A percentile compares a stretch with the other conserved stretches of the same genome.
Conservation (phyloP, 2,888 invertebrate species). For the Creontiades dilutus region DNA sequence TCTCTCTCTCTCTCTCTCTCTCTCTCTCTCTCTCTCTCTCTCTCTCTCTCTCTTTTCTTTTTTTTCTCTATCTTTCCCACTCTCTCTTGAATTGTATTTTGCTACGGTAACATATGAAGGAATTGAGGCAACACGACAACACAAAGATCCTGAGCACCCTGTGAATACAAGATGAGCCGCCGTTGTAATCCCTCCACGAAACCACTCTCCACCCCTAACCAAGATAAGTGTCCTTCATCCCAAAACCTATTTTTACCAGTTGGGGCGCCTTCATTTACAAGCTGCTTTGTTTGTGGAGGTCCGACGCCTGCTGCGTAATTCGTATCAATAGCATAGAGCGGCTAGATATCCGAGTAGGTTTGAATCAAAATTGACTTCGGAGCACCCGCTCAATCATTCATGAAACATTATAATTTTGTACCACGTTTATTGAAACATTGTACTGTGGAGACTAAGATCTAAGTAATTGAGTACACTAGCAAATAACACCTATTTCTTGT, state of each 20-base stretch:
- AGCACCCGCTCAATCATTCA: too few species aligned
- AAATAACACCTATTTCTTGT: too few species aligned
- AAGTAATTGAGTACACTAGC: too few species aligned
- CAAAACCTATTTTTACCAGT: conserved; percentile 31
- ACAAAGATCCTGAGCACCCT: not conserved
- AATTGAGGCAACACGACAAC: not conserved
- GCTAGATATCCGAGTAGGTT: not conserved
- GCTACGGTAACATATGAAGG: not conserved
- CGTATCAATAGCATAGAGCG: conserved; percentile 9
- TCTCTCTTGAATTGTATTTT: too few species aligned
- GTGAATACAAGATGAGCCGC: conserved; percentile 10
- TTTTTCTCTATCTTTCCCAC: too few species aligned
- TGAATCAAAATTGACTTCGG: not conserved
- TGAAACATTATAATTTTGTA: too few species aligned
- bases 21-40: too few species aligned
- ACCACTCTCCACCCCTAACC: conserved; percentile 9
- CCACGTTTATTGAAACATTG: too few species aligned
- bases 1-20: too few species aligned
- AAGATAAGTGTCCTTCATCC: conserved; percentile 11
- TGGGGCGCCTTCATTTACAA: conserved; percentile 3
- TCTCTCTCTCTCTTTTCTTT: too few species aligned
- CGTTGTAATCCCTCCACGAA: not conserved
- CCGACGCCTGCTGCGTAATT: not conserved
- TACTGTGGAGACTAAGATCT: too few species aligned
- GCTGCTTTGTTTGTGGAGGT: not conserved